Conservation (phyloP, 37 sponge, comb jelly and placozoan species). For the Aphrocallistes beatrix region DNA sequence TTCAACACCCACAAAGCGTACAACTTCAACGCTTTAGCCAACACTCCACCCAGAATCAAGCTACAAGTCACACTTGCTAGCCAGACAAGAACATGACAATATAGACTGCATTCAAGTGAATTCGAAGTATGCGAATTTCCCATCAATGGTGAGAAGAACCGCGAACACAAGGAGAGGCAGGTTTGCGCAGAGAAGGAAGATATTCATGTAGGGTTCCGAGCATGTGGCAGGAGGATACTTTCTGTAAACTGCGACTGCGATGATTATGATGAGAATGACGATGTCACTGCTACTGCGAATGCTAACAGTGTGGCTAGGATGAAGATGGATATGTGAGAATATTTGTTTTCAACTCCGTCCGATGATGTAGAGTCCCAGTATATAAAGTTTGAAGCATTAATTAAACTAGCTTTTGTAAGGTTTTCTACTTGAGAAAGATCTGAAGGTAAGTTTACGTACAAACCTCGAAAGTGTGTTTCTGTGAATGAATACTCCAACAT, state of each 20-base stretch:
- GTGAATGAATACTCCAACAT: not conserved
- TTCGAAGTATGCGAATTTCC: not conserved
- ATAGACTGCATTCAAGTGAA: not conserved
- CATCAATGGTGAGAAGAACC: not conserved
- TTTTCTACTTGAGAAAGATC: not conserved
- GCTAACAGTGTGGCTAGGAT: not conserved
- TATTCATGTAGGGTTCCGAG: not conserved
- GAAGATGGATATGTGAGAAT: not conserved
- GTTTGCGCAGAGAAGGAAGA: not conserved
- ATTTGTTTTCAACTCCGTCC: not conserved
- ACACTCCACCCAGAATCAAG: not conserved
- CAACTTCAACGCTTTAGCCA: not conserved
- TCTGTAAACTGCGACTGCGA: not conserved
- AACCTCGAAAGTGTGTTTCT: not conserved
- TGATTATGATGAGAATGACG: not conserved
- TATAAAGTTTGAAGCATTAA: not conserved
- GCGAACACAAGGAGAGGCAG: not conserved
- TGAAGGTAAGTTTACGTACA: not conserved
- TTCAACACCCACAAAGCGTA: conserved; percentile 11
- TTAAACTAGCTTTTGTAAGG: not conserved
- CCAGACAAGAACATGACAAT: not conserved
- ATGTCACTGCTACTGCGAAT: not conserved
- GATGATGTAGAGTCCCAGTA: not conserved
- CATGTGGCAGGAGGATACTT: not conserved
- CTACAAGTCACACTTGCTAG: not conserved